Percentiles rank a stretch among this genome's conserved stretches.
Evolutionary conservation across 2,888 invertebrate genomes (phyloP).

Genomic region (Pyralis farinalis): DNA sequence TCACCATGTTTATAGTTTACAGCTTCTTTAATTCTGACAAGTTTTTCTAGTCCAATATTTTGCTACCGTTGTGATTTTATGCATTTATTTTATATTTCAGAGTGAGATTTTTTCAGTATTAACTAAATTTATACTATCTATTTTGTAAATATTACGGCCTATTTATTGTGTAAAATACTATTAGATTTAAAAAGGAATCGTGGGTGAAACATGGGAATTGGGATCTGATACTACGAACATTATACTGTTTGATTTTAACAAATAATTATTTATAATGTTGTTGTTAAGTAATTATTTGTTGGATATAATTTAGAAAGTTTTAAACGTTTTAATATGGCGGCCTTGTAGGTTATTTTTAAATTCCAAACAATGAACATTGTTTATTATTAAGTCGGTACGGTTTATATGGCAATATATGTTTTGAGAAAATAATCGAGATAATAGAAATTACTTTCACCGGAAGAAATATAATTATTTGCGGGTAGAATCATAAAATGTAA

Average conservation of each 20-base stretch:
- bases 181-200: background rate
- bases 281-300: no score
- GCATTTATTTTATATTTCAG: slow-evolving; percentile 16
- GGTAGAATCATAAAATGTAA: no score
- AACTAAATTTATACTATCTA: slow-evolving; percentile 10
- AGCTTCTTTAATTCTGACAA: background rate
- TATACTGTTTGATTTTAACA: background rate
- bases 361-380: no score
- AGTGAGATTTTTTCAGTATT: slow-evolving; percentile 25
- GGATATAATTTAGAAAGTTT: background rate
- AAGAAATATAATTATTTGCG: no score
- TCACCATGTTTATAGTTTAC: no score
- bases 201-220: no score
- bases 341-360: slow-evolving; percentile 1
- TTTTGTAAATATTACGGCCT: slow-evolving; percentile 6
- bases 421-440: no score
- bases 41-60: slow-evolving; percentile 2
- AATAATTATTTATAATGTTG: background rate
- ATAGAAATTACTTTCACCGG: no score
- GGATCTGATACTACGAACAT: no score
- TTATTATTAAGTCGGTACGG: no score
- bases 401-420: no score
- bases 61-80: slow-evolving; percentile 20
- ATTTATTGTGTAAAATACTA: background rate
- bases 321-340: background rate